These are phyloP conservation scores for Silvanus unidentatus DNA, from an alignment of 2,888 invertebrate species.

Conservation along the genomic window DNA sequence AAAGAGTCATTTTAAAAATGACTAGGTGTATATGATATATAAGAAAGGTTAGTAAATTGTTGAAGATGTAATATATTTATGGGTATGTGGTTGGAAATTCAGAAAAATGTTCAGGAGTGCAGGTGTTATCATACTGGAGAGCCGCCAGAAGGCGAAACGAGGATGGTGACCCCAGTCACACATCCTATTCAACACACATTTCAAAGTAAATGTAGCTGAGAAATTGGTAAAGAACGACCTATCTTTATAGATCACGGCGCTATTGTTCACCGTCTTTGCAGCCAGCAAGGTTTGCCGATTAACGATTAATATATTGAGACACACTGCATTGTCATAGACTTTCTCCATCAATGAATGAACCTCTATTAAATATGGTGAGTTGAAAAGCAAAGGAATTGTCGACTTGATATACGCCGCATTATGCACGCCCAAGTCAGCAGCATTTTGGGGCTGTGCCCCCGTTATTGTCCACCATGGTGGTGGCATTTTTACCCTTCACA, in stretches of 20 bases:
- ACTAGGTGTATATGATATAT: too few species aligned
- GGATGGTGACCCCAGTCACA: slow-evolving; percentile 23
- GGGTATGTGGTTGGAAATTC: slow-evolving; percentile 17
- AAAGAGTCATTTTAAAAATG: too few species aligned
- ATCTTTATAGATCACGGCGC: slow-evolving; percentile 45
- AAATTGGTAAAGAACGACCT: slow-evolving; percentile 48
- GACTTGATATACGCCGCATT: slow-evolving; percentile 42
- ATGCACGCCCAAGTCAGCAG: slow-evolving; percentile 32
- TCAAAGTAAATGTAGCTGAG: slow-evolving; percentile 48
- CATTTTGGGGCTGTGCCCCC: slow-evolving; percentile 1
- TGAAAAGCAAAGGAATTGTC: slow-evolving; percentile 39
- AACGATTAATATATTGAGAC: slow-evolving; percentile 44
- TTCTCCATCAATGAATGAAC: slow-evolving; percentile 35
- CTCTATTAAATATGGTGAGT: slow-evolving; percentile 42
- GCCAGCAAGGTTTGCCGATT: slow-evolving; percentile 40
- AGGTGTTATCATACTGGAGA: slow-evolving; percentile 29
- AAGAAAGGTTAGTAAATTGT: too few species aligned
- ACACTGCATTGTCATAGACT: slow-evolving; percentile 26
- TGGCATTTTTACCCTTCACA: slow-evolving; percentile 1
- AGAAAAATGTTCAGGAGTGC: slow-evolving; percentile 18
- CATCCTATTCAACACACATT: slow-evolving; percentile 43
- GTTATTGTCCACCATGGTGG: slow-evolving; percentile 4
- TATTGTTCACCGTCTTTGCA: slow-evolving; percentile 38
- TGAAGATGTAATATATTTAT: slow-evolving; percentile 17
- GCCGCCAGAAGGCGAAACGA: slow-evolving; percentile 18